Evolutionary conservation across 2,113 vertebrate species (phyloP).

Genomic region (Rafetus swinhoei): DNA sequence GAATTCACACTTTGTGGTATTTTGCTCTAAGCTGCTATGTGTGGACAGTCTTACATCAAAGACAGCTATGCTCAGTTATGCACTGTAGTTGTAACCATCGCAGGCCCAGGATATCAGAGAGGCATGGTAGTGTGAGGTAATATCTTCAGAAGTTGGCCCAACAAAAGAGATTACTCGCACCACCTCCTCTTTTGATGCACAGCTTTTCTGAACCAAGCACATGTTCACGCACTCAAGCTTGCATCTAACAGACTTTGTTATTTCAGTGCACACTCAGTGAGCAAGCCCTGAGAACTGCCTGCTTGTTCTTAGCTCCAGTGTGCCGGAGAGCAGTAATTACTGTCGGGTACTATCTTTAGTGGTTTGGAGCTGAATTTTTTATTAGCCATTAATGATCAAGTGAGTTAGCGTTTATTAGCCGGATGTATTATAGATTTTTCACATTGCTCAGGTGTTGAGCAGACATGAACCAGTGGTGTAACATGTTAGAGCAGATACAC

Average conservation of each 20-base stretch:
- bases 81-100: neutral
- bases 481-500: neutral
- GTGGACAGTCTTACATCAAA: neutral
- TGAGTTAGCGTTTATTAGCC: neutral
- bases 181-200: neutral
- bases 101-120: neutral
- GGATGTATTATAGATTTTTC: neutral
- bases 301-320: neutral
- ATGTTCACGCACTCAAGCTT: neutral
- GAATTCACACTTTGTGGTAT: neutral
- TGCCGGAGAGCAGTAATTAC: neutral
- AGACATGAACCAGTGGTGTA: neutral
- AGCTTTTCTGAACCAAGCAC: neutral
- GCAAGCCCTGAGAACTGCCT: neutral
- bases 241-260: neutral
- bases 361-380: neutral
- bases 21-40: neutral
- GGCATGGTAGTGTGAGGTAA: neutral
- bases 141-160: neutral
- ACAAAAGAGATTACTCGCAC: neutral
- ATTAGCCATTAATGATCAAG: no score
- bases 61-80: neutral
- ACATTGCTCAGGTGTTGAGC: neutral
- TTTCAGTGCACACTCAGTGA: neutral
- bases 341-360: neutral